Base-by-base conservation (phyloP, 2,113 vertebrate species). In the Caracal caracal region DNA sequence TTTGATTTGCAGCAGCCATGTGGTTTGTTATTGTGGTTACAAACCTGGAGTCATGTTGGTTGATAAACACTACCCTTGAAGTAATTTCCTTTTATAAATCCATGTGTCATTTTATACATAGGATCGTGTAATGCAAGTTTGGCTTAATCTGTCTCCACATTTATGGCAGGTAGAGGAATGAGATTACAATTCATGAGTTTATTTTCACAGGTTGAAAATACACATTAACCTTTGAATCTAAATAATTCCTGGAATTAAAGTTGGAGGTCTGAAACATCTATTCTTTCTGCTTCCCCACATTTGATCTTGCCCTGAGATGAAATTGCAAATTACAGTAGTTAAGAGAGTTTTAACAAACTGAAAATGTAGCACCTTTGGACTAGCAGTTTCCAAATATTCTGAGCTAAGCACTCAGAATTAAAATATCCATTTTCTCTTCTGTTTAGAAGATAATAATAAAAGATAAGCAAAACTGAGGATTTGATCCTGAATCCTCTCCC, bases 191-290 rank as follows among this genome's bases (percentile, higher is more conserved):
- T 70, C 4, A 66, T 40, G 4, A 61, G 24, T 53, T 93, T 30
- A 80, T 90, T 97, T 94, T 68, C 40, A 70, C 90, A 83, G 17
- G 7, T 10, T 90, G 40, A 12, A 88, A 91, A 66, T 5, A 51
- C 2, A 28, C 26, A 63, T 26, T 85, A 37, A 56, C 87, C 35
- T 75, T 82, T 70, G 30, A 87, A 90, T 5, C 80, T 71, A 56
- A 73, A 88, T 20, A 79, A 8, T 86, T 95, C 40, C 24, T 85
- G n/a, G 76, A 89, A 83, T 53, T 90, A 66, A 95, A 88, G 6
- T 10, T 37, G 2, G 16, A 37, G 7, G 0, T 76, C 13, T 66
- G 37, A 92, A 95, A 65, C 13, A 56, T 20, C 0, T 30, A 40
- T 28, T 92, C 10, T 7, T 94, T 84, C 47, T 59, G 75, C 20